Evolutionary conservation across 1,140 invertebrate species (phyloP), one percentile per base, ranked within the genome.

Genomic region (Drosophila funebris): DNA sequence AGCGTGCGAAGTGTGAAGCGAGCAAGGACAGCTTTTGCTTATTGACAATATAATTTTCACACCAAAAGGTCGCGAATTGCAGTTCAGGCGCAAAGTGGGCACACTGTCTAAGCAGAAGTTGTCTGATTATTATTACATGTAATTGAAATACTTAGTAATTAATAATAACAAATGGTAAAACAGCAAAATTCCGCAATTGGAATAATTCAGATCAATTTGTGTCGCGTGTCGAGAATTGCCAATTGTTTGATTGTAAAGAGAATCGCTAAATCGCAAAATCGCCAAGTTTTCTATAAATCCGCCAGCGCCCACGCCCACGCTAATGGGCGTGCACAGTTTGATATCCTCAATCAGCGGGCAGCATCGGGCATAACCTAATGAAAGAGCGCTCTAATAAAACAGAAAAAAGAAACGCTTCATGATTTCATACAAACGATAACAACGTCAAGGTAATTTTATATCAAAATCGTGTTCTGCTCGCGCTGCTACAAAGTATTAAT

Each of bases 351-450:
- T 68, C 71, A 68, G 37, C 31, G 41, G 16, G 22, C 31, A 64
- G 44, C 56, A 44, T 36, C 29, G 46, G 33, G 37, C 29, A n/a
- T 11, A 13, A 29, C 24, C 13, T 85, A 87, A 87, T 85, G 67
- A 82, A 78, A 85, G 82, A 87, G 63, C 69, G 48, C 69, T 63
- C 39, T 43, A 58, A 20, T 52, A 66, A 66, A 56, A 22, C 13
- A 11, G 33, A 27, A 57, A 41, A 31, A 31, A 31, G 24, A 50
- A 41, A 56, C 60, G 80, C 80, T 57, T 67, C 79, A 87, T 87
- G 82, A 85, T 87, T 87, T 87, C 67, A 87, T 68, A 78, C 74
- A 87, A 87, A 87, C 82, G 82, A 85, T 85, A 82, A 76, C 69
- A 74, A 73, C 64, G 60, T 46, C 74, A 68, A 87, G 82, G 82